phyloP scores from a whole-genome alignment of 2,113 vertebrate species.

The Chamaetylas fuelleborni region DNA sequence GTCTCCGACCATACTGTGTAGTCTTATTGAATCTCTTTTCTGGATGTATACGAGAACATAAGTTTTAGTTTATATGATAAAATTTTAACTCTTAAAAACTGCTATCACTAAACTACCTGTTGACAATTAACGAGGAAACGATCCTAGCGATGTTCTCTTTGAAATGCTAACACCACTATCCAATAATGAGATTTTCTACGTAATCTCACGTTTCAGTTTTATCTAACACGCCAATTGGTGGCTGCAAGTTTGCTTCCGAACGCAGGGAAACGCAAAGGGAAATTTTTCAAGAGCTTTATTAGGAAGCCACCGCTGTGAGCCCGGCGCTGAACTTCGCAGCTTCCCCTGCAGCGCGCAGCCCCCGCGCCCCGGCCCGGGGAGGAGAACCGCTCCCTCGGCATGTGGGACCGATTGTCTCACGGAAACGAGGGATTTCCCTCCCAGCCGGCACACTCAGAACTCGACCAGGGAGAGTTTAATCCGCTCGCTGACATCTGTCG shows the following conservation, averaged over 20 bases:
- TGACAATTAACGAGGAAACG: background rate
- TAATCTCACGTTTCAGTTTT: background rate
- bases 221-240: background rate
- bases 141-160: background rate
- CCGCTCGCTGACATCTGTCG: conserved; percentile 49
- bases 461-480: conserved; percentile 49
- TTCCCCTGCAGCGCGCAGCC: background rate
- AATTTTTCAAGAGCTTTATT: background rate
- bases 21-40: background rate
- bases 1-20: background rate
- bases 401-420: background rate
- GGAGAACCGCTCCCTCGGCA: background rate
- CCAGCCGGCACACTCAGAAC: conserved; percentile 7
- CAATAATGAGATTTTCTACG: background rate
- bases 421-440: conserved; percentile 37
- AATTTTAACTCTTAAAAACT: background rate
- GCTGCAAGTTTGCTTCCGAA: background rate
- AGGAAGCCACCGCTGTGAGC: background rate
- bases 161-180: background rate
- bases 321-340: background rate
- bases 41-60: background rate
- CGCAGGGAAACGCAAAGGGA: background rate
- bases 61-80: background rate
- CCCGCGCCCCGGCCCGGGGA: background rate
- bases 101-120: background rate